Evolutionary conservation across 2,797 vertebrate genomes (phyloP).

Genomic region (Neosilurus hyrtlii): DNA sequence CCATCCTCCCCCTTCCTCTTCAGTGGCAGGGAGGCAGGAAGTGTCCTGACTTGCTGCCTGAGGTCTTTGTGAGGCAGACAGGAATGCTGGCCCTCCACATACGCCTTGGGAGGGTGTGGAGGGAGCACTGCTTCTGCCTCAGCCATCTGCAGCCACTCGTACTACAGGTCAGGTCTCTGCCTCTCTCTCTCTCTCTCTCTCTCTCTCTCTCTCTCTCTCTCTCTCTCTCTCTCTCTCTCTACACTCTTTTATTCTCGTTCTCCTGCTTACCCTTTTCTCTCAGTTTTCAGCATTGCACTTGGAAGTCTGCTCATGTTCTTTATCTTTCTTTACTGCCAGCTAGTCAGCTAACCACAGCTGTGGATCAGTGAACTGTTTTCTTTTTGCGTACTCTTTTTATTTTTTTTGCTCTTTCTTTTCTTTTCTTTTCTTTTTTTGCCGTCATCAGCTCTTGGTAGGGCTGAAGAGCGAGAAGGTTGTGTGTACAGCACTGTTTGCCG

Average conservation of each 20-base stretch:
- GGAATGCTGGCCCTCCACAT: slow-evolving; percentile 62
- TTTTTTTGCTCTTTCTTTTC: neutral
- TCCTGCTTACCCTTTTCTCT: slow-evolving; percentile 4
- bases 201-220: neutral
- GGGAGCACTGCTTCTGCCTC: slow-evolving; percentile 41
- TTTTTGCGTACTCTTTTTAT: neutral
- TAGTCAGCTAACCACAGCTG: neutral
- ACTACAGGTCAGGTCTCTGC: slow-evolving; percentile 38
- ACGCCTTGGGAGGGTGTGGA: slow-evolving; percentile 58
- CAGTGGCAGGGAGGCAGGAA: slow-evolving; percentile 50
- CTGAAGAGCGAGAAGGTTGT: neutral
- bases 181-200: neutral
- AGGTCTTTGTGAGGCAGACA: slow-evolving; percentile 59
- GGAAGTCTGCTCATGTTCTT: neutral
- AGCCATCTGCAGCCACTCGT: slow-evolving; percentile 31
- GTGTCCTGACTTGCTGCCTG: slow-evolving; percentile 60
- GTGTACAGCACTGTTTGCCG: neutral
- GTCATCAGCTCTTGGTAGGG: neutral
- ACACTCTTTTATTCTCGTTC: neutral
- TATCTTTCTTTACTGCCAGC: slow-evolving; percentile 12
- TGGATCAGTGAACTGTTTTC: neutral
- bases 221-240: neutral
- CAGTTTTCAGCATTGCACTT: neutral
- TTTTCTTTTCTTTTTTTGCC: neutral
- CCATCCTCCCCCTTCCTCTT: slow-evolving; percentile 25